Evolutionary conservation across 2,797 vertebrate genomes (phyloP), one percentile per base, ranked within the genome.

Genomic region (Vultur gryphus): DNA sequence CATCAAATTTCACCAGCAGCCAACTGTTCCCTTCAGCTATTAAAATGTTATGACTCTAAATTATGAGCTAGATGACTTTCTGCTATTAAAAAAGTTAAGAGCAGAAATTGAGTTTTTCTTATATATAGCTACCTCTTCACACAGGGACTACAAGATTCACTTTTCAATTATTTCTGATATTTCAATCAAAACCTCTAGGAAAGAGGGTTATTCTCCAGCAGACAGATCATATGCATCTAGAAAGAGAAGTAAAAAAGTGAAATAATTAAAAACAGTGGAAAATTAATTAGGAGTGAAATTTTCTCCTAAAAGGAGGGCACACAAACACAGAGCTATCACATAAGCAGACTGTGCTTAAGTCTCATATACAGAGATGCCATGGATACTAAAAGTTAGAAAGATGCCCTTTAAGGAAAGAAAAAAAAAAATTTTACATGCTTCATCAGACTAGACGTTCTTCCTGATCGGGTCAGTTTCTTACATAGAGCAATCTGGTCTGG

Each of bases 141-240:
- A 62, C 6, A 62, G 51, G 58, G 66, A 90, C 58, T 62, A 41
- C 12, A 67, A 79, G 13, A 90, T 59, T 82, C 33, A 55, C 23
- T 75, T 89, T 82, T 58, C 83, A 92, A 79, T 87, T 94, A 92
- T 58, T 90, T 84, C 49, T 84, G 44, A 20, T 71, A 86, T 65
- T 94, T 90, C 84, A 73, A 90, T 66, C 80, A 69, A 95, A 88
- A 79, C 46, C 23, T 87, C 48, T 48, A 90, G 26, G 44, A 96
- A 78, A 72, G 24, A 69, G 23, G 9, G n/a, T 66, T 81, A 84
- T 39, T 72, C 66, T 78, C 70, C 51, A 90, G 88, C 83, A 93
- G 71, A 64, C 39, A 90, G n/a, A 54, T 1, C 39, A 24, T 21
- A 57, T 8, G 10, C 33, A 51, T 24, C n/a, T 59, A 79, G 46